Conservation (phyloP, 2,888 invertebrate species). For the Agelastica alni region DNA sequence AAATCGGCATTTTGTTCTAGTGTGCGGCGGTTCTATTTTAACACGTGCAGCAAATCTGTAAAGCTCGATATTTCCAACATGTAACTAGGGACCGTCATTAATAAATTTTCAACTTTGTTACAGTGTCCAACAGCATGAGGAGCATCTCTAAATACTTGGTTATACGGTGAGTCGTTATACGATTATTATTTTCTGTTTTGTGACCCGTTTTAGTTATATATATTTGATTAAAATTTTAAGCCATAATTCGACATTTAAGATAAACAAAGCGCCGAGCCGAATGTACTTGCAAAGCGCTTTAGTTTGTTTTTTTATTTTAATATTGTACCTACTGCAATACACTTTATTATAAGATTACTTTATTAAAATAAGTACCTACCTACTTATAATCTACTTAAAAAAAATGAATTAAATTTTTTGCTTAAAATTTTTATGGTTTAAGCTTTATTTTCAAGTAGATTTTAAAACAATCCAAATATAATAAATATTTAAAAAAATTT, state of each 20-base stretch:
- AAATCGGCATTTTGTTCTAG: no score
- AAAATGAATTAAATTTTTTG: no score
- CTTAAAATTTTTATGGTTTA: no score
- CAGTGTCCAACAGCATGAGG: conserved; percentile 12
- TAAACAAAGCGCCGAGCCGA: neutral
- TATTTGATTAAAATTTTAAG: neutral
- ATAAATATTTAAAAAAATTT: no score
- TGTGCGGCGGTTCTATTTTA: neutral
- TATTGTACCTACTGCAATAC: no score
- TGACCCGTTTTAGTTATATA: neutral
- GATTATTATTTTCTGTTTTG: neutral
- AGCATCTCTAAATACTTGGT: neutral
- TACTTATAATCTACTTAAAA: no score
- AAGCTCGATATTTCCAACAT: neutral
- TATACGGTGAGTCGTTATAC: neutral
- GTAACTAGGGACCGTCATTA: neutral
- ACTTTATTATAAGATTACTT: no score
- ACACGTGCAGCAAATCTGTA: neutral
- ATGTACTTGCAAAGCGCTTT: neutral
- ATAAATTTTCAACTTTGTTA: conserved; percentile 16
- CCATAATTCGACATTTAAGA: neutral
- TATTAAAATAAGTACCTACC: no score
- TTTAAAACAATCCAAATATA: no score
- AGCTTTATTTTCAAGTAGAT: no score
- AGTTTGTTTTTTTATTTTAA: neutral